Conservation (phyloP, 2,888 invertebrate genomes). For the Zelleria hepariella region DNA sequence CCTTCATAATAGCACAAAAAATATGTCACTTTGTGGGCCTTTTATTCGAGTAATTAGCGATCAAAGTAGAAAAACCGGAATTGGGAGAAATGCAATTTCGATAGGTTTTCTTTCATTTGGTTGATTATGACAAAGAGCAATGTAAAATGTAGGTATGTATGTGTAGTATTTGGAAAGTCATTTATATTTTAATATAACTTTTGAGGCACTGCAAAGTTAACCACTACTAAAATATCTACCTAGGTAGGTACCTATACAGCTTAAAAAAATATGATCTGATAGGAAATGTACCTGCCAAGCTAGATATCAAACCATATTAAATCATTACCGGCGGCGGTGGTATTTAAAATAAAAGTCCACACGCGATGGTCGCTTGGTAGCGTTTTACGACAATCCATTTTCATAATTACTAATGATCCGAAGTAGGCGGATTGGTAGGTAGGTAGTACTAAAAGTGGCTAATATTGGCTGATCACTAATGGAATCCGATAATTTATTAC, state of each 20-base stretch:
- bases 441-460: constrained; percentile 6
- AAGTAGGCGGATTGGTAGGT: no score
- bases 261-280: neutral
- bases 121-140: no score
- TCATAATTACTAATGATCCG: no score
- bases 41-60: no score
- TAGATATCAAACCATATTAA: neutral
- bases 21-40: no score
- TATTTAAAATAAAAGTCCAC: neutral
- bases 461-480: constrained; percentile 24
- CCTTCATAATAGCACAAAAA: no score
- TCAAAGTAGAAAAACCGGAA: no score
- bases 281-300: no score
- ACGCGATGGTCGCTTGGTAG: neutral
- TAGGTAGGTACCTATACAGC: neutral
- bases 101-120: no score
- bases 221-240: neutral
- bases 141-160: no score
- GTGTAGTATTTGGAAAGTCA: no score
- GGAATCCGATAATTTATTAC: constrained; percentile 13
- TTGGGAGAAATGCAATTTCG: no score
- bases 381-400: neutral
- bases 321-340: neutral
- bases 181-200: neutral
- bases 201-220: neutral